Conservation (phyloP, 2,888 invertebrate species). For the Agrotis ipsilon region DNA sequence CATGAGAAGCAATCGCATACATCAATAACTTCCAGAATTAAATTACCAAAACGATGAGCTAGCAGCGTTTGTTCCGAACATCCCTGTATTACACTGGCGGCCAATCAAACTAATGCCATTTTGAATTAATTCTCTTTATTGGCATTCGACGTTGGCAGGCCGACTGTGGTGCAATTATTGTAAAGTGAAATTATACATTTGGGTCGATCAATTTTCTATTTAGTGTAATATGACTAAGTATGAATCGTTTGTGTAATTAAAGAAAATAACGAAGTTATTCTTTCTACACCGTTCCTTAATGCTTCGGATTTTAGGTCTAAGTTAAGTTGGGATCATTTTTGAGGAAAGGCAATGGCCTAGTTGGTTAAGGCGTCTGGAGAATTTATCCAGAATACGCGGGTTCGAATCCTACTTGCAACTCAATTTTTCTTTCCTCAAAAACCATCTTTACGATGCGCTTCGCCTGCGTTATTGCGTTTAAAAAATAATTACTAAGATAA, state of each 20-base stretch:
- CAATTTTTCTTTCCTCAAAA: no score
- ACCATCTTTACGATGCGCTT: no score
- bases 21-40: constrained; percentile 18
- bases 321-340: no score
- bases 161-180: constrained; percentile 31
- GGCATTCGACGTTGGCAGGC: constrained; percentile 18
- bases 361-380: no score
- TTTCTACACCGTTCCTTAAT: no score
- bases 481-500: no score
- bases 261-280: no score
- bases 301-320: no score
- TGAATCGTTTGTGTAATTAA: background rate
- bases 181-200: constrained; percentile 7
- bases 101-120: constrained; percentile 53
- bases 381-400: no score
- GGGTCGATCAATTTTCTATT: background rate
- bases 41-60: constrained; percentile 56
- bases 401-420: no score
- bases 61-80: constrained; percentile 52
- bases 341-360: no score
- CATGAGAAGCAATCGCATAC: constrained; percentile 6
- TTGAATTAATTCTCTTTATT: constrained; percentile 54
- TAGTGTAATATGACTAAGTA: constrained; percentile 9
- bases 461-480: no score
- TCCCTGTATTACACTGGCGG: constrained; percentile 45